phyloP scores from a whole-genome alignment of 2,797 vertebrate genomes.

The Coccyzus lansbergi region DNA sequence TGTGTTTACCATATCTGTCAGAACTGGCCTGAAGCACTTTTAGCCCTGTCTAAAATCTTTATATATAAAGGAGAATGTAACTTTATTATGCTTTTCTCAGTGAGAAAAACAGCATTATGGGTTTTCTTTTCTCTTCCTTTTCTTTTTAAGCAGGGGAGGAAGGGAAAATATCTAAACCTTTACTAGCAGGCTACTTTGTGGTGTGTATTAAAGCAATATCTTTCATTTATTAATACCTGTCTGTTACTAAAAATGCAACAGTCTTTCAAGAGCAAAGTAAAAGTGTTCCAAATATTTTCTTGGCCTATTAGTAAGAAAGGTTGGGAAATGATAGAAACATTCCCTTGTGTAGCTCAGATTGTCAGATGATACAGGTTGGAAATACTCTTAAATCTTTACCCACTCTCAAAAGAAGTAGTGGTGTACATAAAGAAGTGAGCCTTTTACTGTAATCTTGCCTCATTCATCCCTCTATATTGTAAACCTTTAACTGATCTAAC shows the following conservation, averaged over 20 bases:
- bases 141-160: not conserved
- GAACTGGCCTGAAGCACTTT: conserved; percentile 2
- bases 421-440: not conserved
- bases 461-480: not conserved
- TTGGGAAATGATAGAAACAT: not conserved
- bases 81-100: not conserved
- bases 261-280: not conserved
- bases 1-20: not conserved
- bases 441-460: not conserved
- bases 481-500: not conserved
- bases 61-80: not conserved
- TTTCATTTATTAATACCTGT: not conserved
- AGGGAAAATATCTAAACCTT: not conserved
- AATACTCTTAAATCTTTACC: not conserved
- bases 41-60: not conserved
- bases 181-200: not conserved
- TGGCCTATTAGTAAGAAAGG: not conserved
- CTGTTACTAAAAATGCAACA: not conserved
- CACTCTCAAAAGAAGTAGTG: not conserved
- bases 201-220: not conserved
- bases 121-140: not conserved
- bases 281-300: not conserved
- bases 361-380: not conserved
- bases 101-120: not conserved
- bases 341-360: not conserved